phyloP scores from a whole-genome alignment of 1,140 invertebrate species.

The Hypsibius dujardini region DNA sequence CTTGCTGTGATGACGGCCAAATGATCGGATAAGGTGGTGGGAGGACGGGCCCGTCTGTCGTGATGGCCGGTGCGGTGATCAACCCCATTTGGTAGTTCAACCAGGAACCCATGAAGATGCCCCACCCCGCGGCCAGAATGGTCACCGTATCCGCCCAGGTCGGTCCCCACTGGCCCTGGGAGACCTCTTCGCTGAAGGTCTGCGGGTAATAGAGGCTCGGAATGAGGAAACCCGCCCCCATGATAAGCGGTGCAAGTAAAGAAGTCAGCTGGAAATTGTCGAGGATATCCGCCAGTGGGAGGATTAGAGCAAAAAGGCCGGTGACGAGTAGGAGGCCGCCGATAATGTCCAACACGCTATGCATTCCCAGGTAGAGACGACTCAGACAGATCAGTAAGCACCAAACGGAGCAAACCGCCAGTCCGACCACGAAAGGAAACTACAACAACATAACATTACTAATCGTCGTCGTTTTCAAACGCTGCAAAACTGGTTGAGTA shows the following conservation, averaged over 20 bases:
- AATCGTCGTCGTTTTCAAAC: too few species aligned
- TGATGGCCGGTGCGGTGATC: slow-evolving; percentile 31
- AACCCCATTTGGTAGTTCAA: slow-evolving; percentile 56
- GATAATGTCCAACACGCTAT: slow-evolving; percentile 61
- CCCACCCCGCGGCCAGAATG: slow-evolving; percentile 28
- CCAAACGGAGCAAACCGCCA: slow-evolving; percentile 39
- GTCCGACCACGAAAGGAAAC: slow-evolving; percentile 35
- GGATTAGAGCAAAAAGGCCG: slow-evolving; percentile 46
- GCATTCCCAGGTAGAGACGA: slow-evolving; percentile 76
- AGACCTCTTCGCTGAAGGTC: slow-evolving; percentile 17
- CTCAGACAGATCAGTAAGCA: slow-evolving; percentile 61
- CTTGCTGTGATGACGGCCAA: slow-evolving; percentile 53
- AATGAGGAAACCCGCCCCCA: slow-evolving; percentile 45
- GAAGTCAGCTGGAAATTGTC: slow-evolving; percentile 53
- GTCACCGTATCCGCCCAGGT: slow-evolving; percentile 19
- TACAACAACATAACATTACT: slow-evolving; percentile 30
- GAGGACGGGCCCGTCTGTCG: slow-evolving; percentile 29
- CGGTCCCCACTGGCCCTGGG: slow-evolving; percentile 19
- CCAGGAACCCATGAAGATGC: slow-evolving; percentile 60
- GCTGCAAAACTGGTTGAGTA: slow-evolving; percentile 16
- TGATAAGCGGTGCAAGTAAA: slow-evolving; percentile 44
- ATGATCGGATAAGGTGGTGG: slow-evolving; percentile 51
- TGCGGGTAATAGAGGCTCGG: slow-evolving; percentile 50
- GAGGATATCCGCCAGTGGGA: slow-evolving; percentile 51
- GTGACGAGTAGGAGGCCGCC: slow-evolving; percentile 50